Base-by-base conservation (phyloP, 2,113 vertebrate species). In the Bettongia penicillata region DNA sequence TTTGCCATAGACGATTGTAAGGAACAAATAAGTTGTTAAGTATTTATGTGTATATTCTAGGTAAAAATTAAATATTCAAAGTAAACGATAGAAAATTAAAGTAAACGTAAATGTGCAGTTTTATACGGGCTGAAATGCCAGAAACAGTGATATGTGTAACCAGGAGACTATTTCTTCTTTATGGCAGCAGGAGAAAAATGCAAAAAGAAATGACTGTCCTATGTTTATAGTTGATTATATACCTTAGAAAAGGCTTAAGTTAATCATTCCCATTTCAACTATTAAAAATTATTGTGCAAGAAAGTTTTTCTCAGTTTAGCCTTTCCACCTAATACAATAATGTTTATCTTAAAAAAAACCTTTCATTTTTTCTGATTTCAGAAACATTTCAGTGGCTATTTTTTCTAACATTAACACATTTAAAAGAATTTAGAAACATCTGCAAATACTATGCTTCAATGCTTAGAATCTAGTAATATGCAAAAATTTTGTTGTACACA, bases 191-290 rank as follows among this genome's bases (percentile, higher is more conserved):
- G 51, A 90, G 49, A 11, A 55, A 94, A 90, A 91, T 50, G 61
- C 49, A 8, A 55, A 95, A 90, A 96, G 84, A 96, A 93, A 94
- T 3, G 95, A 90, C 57, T 93, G 28, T 90, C 91, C 43, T 51
- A 89, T 52, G 90, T 96, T 96, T 95, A 93, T 93, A 92, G 43
- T 96, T 97, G 49, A 49, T 95, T 96, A 93, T 92, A 94, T 96
- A 91, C 95, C 93, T 50, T 96, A 94, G 93, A 97, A 97, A 97
- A 93, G 51, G 51, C 94, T 93, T 93, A 91, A 93, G 92, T 84
- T 23, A 84, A 23, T 84, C 90, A 94, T 94, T 96, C 93, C 91
- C 43, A 96, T 61, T 92, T 16, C 52, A 91, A 7, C 51, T 93
- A 61, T 94, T 92, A 91, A 53, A 89, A 95, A 94, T 91, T 94